Evolutionary conservation across 23 tunicate species (phyloP).

Genomic region (Styela clava): DNA sequence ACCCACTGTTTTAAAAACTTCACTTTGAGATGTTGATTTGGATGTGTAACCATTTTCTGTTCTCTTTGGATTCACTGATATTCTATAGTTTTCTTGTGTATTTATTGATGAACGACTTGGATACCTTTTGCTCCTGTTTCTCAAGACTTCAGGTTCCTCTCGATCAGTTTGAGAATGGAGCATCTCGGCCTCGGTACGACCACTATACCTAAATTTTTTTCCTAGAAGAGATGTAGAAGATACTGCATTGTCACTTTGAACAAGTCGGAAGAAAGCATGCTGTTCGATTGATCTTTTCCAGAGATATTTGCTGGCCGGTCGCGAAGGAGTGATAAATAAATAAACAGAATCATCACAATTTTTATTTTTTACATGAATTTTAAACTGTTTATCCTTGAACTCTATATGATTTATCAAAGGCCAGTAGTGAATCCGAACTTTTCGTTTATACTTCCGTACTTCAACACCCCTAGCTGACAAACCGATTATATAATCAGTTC

Average conservation of each 20-base stretch:
- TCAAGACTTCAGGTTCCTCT: constrained; percentile 65
- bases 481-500: constrained; percentile 57
- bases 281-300: constrained; percentile 83
- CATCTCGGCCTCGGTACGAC: constrained; percentile 56
- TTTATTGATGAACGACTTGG: constrained; percentile 25
- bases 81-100: not conserved
- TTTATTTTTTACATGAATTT: constrained; percentile 48
- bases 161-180: constrained; percentile 56
- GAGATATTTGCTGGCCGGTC: constrained; percentile 38
- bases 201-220: constrained; percentile 59
- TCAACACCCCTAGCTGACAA: constrained; percentile 87
- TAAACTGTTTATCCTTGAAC: constrained; percentile 48
- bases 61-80: not conserved
- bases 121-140: constrained; percentile 67
- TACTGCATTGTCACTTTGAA: constrained; percentile 28
- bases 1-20: not conserved
- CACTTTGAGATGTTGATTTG: not conserved
- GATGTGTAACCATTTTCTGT: not conserved
- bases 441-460: constrained; percentile 62
- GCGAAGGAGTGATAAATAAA: constrained; percentile 22
- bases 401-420: constrained; percentile 55
- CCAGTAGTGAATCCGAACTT: constrained; percentile 72
- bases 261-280: constrained; percentile 71
- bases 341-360: constrained; percentile 37
- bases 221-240: constrained; percentile 43